Evolutionary conservation across 2,797 vertebrate species (phyloP), one percentile per base, ranked within the genome.

Genomic region (Coregonus suidteri): DNA sequence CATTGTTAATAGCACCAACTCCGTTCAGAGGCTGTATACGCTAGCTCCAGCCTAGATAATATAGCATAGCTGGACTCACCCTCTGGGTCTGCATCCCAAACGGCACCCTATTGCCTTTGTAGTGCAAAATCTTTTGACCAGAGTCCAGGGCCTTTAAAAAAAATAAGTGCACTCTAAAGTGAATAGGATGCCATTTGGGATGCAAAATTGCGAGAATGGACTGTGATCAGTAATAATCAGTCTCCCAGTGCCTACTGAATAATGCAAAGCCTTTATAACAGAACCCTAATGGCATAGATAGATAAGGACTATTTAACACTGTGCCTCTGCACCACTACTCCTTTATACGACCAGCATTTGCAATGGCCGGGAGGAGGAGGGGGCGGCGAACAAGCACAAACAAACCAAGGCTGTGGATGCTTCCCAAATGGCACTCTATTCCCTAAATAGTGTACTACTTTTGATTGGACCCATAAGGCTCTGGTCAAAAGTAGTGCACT

Each of bases 241-340:
- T 91, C 91, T 91, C 89, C 84, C 80, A 75, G 86, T n/a, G 81
- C 87, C 83, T 56, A 80, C 87, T 93, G 91, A 94, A 94, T 94
- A 92, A 94, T 94, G 89, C 91, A 94, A 82, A 76, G 87, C 83
- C 91, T 88, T 89, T 64, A 91, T 93, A 93, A 93, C 89, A 93
- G 88, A 92, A 89, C 81, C 84, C 82, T 92, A 92, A 93, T 91
- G 90, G 90, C 91, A 91, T 86, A 93, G 90, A 93, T 82, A 91
- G 90, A 94, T 92, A 91, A 91, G 87, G 83, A 87, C 89, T 85
- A 88, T 92, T 92, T 92, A 84, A 80, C 89, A 83, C 82, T 76
- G 76, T 86, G 90, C 88, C 88, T 86, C 85, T 76, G 77, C 83
- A 79, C 53, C 3, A 76, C 77, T 71, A 76, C 77, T 73, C 88